Evolutionary conservation across 2,113 vertebrate species (phyloP).

Genomic region (Trachemys scripta): DNA sequence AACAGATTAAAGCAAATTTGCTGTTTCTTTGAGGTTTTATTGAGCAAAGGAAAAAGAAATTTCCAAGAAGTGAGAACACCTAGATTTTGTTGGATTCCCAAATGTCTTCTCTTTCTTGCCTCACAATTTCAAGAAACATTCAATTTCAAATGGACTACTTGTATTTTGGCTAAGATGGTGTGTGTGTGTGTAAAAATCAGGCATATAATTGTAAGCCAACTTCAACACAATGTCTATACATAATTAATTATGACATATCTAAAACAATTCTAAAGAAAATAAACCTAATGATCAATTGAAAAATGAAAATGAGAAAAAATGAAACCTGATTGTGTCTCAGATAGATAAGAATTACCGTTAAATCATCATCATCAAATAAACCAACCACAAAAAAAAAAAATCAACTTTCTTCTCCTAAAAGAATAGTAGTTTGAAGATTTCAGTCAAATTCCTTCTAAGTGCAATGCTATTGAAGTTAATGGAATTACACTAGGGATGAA

Average conservation of each 20-base stretch:
- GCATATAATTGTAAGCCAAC: not conserved
- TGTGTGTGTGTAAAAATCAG: not conserved
- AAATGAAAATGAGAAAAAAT: no score
- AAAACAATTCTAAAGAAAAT: not conserved
- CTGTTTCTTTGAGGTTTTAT: not conserved
- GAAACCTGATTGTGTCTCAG: not conserved
- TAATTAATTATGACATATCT: not conserved
- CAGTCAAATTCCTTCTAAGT: not conserved
- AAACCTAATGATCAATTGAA: not conserved
- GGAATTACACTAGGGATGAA: not conserved
- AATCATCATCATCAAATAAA: not conserved
- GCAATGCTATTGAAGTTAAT: not conserved
- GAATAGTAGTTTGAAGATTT: not conserved
- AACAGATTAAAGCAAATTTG: not conserved
- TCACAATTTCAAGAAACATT: not conserved
- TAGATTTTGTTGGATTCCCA: not conserved
- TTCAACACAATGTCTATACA: no score
- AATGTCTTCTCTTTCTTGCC: not conserved
- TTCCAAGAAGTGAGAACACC: not conserved
- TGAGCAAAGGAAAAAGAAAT: not conserved
- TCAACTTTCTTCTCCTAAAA: not conserved
- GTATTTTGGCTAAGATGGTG: not conserved
- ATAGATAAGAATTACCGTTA: not conserved
- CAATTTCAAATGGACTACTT: not conserved
- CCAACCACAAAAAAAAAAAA: no score